Base-by-base conservation (phyloP, 2,888 invertebrate species). In the Drosophila paracracens region DNA sequence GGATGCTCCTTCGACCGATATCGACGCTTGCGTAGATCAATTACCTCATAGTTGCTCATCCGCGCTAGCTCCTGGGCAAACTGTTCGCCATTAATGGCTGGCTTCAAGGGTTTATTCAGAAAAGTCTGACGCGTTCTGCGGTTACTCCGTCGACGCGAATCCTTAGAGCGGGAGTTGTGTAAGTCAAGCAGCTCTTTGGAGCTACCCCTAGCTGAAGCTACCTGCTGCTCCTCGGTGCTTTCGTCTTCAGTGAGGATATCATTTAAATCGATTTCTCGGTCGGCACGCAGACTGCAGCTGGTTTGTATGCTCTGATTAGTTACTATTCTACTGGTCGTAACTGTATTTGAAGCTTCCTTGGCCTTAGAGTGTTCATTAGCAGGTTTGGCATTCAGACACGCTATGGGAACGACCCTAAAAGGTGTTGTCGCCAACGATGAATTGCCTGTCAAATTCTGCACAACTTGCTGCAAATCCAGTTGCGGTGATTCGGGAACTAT, bases 11-110 rank as follows among this genome's bases (percentile, higher is more conserved):
- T 67, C 13, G 82, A 83, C 46, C 79, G 16, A 1, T 92, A 92
- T 46, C 86, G 86, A 6, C 90, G 91, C 62, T 90, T 92, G 2
- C 91, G 87, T 35, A 92, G 74, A 73, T 92, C 91, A 4, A 92
- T 72, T 61, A 92, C 90, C 77, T 92, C 91, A 59, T 86, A 88
- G 69, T 92, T 90, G 53, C 88, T 92, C 80, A 92, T 82, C 11
- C 90, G 83, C 1, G 79, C 81, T 63, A 92, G 66, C 52, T 92
- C 92, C 16, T 62, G 29, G 2, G 92, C 91, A 65, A 90, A 92
- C 33, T 74, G 53, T 66, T 92, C 92, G 8, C 92, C 91, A 74
- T 92, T 92, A 52, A 92, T 85, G 0, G 91, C 82, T 6, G 73
- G 73, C 16, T 72, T 79, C 0, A 87, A 83, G 1, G 91, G 81